Conservation (phyloP, 2,113 vertebrate genomes). For the Lipophrys pholis region DNA sequence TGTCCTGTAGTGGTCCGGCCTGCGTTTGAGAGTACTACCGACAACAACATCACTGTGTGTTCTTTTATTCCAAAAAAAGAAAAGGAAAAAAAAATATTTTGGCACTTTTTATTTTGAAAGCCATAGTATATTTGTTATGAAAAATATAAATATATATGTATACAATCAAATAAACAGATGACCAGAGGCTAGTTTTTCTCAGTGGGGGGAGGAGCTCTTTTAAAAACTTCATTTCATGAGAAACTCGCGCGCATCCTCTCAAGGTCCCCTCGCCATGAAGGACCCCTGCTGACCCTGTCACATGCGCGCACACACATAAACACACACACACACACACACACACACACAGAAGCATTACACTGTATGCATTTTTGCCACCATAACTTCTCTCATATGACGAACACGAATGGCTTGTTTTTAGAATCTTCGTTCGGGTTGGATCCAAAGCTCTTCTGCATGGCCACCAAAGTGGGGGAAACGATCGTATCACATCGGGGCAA, state of each 20-base stretch:
- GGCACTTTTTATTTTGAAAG: constrained; percentile 89
- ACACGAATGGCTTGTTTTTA: neutral
- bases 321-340: neutral
- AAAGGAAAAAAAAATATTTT: constrained; percentile 72
- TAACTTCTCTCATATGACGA: constrained; percentile 19
- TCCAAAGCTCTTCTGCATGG: constrained; percentile 32
- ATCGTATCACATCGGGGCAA: constrained; percentile 22
- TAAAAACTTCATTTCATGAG: constrained; percentile 34
- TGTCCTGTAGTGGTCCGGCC: constrained; percentile 66
- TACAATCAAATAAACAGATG: constrained; percentile 79
- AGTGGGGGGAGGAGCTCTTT: constrained; percentile 78
- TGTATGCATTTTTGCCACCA: constrained; percentile 20
- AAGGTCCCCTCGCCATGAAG: constrained; percentile 31
- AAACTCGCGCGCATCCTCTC: constrained; percentile 22
- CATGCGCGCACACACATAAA: too few relatives aligned
- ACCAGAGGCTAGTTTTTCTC: constrained; percentile 79
- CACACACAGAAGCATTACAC: constrained; percentile 26
- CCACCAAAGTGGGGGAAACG: constrained; percentile 3
- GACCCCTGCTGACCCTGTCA: neutral
- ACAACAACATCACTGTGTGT: constrained; percentile 89
- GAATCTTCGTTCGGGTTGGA: constrained; percentile 2
- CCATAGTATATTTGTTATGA: constrained; percentile 88
- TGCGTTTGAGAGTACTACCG: constrained; percentile 79
- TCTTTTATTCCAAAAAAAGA: constrained; percentile 82
- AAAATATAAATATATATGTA: constrained; percentile 77